phyloP scores from a whole-genome alignment of 1,140 invertebrate species.

The Scaptomyza graminum region DNA sequence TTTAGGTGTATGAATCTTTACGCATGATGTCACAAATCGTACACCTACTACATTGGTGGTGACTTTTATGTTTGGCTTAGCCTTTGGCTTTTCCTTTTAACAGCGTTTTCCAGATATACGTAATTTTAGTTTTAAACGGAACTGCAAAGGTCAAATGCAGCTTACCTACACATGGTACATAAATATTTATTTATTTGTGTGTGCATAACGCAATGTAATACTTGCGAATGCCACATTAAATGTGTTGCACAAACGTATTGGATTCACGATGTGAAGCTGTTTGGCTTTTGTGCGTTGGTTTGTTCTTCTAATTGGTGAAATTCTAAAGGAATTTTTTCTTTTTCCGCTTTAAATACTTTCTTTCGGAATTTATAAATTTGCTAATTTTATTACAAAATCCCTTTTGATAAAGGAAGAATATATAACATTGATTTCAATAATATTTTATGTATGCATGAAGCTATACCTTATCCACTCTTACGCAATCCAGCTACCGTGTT shows the following conservation, averaged over 20 bases:
- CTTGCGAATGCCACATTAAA: neutral
- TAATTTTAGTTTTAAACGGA: constrained; percentile 7
- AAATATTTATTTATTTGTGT: constrained; percentile 13
- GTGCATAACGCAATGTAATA: neutral
- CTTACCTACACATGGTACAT: constrained; percentile 1
- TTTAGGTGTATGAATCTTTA: constrained; percentile 7
- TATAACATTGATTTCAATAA: neutral
- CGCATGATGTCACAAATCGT: constrained; percentile 19
- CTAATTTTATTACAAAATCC: constrained; percentile 43
- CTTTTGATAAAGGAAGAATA: constrained; percentile 11
- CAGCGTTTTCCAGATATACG: neutral
- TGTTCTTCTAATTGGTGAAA: constrained; percentile 32
- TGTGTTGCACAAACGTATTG: neutral
- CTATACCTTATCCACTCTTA: neutral
- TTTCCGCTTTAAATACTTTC: constrained; percentile 32
- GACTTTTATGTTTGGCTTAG: neutral
- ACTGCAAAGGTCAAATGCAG: neutral
- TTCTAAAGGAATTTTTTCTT: constrained; percentile 31
- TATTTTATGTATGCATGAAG: constrained; percentile 16
- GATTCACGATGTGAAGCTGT: constrained; percentile 28
- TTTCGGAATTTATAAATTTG: constrained; percentile 9
- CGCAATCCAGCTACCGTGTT: constrained; percentile 28
- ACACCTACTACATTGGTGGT: neutral
- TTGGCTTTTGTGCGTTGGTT: constrained; percentile 15
- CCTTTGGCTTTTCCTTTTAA: constrained; percentile 15